Base-by-base conservation (phyloP, 2,113 vertebrate species). In the Phaethon lepturus region DNA sequence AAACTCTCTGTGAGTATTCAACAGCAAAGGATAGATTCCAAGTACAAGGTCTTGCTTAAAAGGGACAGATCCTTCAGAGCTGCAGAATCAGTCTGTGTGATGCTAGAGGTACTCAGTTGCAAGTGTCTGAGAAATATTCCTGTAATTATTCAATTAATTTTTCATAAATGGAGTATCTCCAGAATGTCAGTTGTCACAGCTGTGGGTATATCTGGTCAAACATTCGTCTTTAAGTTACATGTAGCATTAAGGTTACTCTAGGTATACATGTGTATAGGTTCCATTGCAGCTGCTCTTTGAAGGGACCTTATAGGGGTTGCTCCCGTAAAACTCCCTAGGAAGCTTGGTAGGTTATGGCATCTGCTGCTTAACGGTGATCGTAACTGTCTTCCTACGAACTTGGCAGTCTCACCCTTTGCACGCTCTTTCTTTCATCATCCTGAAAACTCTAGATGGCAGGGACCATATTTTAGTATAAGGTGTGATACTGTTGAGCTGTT, bases 371-470 rank as follows among this genome's bases (percentile, higher is more conserved):
- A n/a, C 31, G 53, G 29, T 38, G 33, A 40, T 38, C 1, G 0
- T 93, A 38, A 19, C 13, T 64, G 71, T 23, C 55, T 78, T 72
- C 44, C 24, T 50, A 0, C 40, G 53, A 72, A 29, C 24, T 62
- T 66, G 69, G 29, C 81, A 44, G 9, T n/a, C 52, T 78, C 26
- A 19, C 22, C n/a, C 29, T 91, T 49, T 68, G 44, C 49, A 26
- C 0, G 0, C 40, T 63, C 0, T 44, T 75, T 89, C 83, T 79
- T n/a, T 29, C n/a, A 13, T 40, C 45, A 15, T 53, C 69, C 17
- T 49, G 44, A 69, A 69, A 86, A 72, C 42, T 86, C 23, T 35
- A 24, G 13, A 3, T 40, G 31, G 2, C 40, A 38, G 17, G 16
- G 52, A 64, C 13, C 2, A 3, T 64, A 67, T 72, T 77, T 49